Percentiles rank a stretch among this genome's conserved stretches.
phyloP scores from a whole-genome alignment of 2,888 invertebrate species.

The Seira musarum region DNA sequence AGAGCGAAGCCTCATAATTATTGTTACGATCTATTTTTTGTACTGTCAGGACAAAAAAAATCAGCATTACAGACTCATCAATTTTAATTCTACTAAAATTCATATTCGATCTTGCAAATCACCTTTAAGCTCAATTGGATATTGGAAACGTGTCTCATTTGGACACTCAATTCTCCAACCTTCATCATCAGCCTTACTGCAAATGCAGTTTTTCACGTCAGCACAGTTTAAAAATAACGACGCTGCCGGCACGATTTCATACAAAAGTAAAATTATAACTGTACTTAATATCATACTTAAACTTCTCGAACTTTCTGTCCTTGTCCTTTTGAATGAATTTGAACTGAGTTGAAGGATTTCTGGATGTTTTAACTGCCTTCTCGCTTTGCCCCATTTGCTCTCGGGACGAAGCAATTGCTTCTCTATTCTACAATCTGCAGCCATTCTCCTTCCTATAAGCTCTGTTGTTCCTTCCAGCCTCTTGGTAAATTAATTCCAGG shows the following conservation, averaged over 20 bases:
- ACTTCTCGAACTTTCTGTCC: not conserved
- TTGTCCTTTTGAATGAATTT: not conserved
- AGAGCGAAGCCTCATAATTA: conserved; percentile 15
- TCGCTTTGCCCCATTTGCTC: not conserved
- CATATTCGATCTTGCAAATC: too few relatives aligned
- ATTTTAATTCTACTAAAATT: too few relatives aligned
- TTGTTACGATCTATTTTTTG: conserved; percentile 27
- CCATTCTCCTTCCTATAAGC: conserved; percentile 17
- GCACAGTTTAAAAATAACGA: conserved; percentile 53
- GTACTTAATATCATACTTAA: not conserved
- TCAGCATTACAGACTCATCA: too few relatives aligned
- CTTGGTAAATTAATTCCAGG: too few relatives aligned
- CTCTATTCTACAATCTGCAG: conserved; percentile 46
- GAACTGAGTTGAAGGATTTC: not conserved
- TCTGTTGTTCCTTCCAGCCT: conserved; percentile 1
- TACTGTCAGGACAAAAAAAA: too few relatives aligned
- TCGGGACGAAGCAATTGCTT: not conserved
- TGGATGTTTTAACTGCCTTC: not conserved
- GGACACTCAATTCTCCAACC: conserved; percentile 64
- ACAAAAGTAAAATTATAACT: conserved; percentile 14
- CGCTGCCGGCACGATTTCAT: not conserved
- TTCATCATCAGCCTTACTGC: conserved; percentile 36
- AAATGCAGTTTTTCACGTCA: conserved; percentile 49
- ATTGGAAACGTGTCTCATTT: conserved; percentile 26
- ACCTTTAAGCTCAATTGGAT: conserved; percentile 64